phyloP scores from a whole-genome alignment of 2,113 vertebrate species.

The Brevimyrus niger region DNA sequence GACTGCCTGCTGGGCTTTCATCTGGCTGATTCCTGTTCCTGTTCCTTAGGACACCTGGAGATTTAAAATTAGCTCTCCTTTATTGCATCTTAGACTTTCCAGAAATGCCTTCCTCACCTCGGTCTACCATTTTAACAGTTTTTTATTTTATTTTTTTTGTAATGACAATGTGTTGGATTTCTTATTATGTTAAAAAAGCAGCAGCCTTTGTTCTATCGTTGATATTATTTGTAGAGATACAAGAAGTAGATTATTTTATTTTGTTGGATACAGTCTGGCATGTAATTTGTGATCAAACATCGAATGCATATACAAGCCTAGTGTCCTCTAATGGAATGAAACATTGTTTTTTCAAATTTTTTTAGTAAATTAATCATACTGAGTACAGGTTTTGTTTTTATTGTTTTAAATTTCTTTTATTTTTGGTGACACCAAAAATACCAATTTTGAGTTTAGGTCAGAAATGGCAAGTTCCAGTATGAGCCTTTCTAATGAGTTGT shows the following conservation, averaged over 20 bases:
- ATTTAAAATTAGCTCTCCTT: background rate
- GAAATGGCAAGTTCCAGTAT: background rate
- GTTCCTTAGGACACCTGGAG: background rate
- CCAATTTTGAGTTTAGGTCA: too few relatives aligned
- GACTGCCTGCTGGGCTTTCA: constrained; percentile 7
- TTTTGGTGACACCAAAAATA: too few relatives aligned
- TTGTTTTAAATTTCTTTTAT: background rate
- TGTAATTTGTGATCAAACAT: background rate
- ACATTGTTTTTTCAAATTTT: background rate
- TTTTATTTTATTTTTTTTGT: background rate
- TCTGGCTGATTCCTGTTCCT: background rate
- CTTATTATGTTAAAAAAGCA: background rate
- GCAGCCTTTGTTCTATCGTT: background rate
- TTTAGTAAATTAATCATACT: background rate
- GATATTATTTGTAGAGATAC: background rate
- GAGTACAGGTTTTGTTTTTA: background rate
- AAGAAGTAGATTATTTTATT: background rate
- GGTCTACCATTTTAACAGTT: background rate
- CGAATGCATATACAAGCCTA: background rate
- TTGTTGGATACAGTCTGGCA: background rate
- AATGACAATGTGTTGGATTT: background rate
- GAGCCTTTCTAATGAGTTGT: background rate
- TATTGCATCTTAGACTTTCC: background rate
- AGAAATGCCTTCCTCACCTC: background rate
- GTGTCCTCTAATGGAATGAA: background rate